Base-by-base conservation (phyloP, 2,113 vertebrate genomes). In the Hiodon tergisus region DNA sequence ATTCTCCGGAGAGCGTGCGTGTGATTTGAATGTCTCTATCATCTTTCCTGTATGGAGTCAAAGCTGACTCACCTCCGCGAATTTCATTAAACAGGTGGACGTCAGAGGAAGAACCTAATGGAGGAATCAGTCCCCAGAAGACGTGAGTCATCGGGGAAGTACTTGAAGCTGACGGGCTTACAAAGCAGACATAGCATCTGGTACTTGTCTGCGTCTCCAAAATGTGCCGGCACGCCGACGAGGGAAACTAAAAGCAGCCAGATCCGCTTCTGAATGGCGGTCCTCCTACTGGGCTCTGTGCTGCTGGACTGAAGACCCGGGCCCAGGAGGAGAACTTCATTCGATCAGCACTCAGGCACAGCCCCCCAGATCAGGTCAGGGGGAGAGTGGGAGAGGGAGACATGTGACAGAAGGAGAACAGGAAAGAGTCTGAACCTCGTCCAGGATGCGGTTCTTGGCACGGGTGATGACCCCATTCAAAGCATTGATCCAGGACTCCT, bases 401-500 rank as follows among this genome's bases (percentile, higher is more conserved):
- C 2, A n/a, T 62, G 10, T 17, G 51, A 58, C 5, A 60, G 70
- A 75, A 55, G 17, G 69, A 73, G 57, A 78, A 75, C 69, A 5
- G 59, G 47, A 60, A 52, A 8, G 16, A 46, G 11, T 55, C 8
- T 55, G 4, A 73, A 97, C 96, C 94, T 98, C 93, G 4, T 99
- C 97, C 52, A 97, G 75, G 81, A 96, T 85, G 65, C 93, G 91
- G 87, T 96, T 98, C 83, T 98, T 98, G 73, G 96, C 95, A n/a
- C 91, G 91, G 50, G 88, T 88, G 83, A 99, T 95, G 0, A 95
- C 95, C 0, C 89, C 87, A 74, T 94, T 97, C 79, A 99, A 89
- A 72, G 91, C 93, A 0, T 87, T 94, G 77, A 99, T 92, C 97
- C 97, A 99, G 0, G 92, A 97, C 62, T 99, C 97, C 52, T 99